Evolutionary conservation across 2,888 invertebrate genomes (phyloP).

Genomic region (Chaitophorus viminalis): DNA sequence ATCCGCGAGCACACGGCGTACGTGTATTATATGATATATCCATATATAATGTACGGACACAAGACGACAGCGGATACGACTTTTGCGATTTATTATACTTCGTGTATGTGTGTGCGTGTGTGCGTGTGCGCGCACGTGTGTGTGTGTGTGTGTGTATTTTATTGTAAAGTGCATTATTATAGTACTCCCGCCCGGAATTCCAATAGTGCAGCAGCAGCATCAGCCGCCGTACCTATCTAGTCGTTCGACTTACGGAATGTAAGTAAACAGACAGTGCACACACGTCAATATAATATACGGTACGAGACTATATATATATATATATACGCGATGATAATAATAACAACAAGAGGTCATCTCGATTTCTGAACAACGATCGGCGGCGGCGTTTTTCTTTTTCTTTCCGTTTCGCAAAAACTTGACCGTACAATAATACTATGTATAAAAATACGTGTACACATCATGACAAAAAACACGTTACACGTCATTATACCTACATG

Average conservation of each 20-base stretch:
- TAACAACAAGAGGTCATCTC: conserved; percentile 38
- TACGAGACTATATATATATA: not conserved
- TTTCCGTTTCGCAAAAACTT: not conserved
- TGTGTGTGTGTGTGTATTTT: not conserved
- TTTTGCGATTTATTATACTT: conserved; percentile 19
- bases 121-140: too few relatives aligned
- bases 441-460: too few relatives aligned
- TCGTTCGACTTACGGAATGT: conserved; percentile 39
- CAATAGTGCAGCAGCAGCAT: conserved; percentile 22
- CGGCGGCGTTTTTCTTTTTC: not conserved
- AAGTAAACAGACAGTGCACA: conserved; percentile 35
- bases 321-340: conserved; percentile 13
- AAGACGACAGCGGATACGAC: not conserved
- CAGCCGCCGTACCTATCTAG: not conserved
- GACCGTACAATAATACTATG: too few relatives aligned
- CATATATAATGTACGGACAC: not conserved
- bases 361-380: conserved; percentile 25
- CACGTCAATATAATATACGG: not conserved
- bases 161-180: not conserved
- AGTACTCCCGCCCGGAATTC: conserved; percentile 37
- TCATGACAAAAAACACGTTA: too few relatives aligned
- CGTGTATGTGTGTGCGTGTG: too few relatives aligned
- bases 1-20: not conserved
- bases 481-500: too few relatives aligned
- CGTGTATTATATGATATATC: too few relatives aligned